A percentile compares a stretch with the other conserved stretches of the same genome.
These are phyloP conservation scores for Oryzias sinensis DNA, from an alignment of 2,797 vertebrate genomes.

Conservation along the genomic window DNA sequence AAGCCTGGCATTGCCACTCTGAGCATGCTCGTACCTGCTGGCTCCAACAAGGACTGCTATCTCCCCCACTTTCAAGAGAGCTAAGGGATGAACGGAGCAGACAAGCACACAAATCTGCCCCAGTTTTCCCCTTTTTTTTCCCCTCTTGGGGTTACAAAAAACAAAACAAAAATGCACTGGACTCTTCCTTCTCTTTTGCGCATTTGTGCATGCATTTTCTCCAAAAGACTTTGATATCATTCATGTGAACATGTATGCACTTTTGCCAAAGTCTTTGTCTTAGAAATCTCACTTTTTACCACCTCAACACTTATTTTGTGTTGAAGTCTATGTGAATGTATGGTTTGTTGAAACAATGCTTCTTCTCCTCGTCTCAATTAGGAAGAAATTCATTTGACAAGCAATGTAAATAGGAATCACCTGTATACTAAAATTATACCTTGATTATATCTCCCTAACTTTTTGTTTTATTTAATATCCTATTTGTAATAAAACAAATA, in stretches of 20 bases:
- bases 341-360: slow-evolving; percentile 43
- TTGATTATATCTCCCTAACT: slow-evolving; percentile 66
- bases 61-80: slow-evolving; percentile 50
- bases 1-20: slow-evolving; percentile 71
- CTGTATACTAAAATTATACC: slow-evolving; percentile 71
- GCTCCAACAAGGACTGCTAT: slow-evolving; percentile 68
- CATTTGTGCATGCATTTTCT: slow-evolving; percentile 69
- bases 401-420: slow-evolving; percentile 70
- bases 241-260: slow-evolving; percentile 69
- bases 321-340: slow-evolving; percentile 70
- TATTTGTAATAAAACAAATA: slow-evolving; percentile 73
- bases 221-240: slow-evolving; percentile 58
- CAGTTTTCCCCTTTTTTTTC: slow-evolving; percentile 61
- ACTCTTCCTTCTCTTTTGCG: slow-evolving; percentile 67
- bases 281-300: slow-evolving; percentile 58
- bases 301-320: slow-evolving; percentile 53
- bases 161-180: slow-evolving; percentile 79
- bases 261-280: slow-evolving; percentile 82
- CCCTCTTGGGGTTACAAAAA: slow-evolving; percentile 61
- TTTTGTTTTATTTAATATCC: slow-evolving; percentile 84
- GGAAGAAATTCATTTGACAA: slow-evolving; percentile 72
- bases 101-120: slow-evolving; percentile 64
- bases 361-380: slow-evolving; percentile 9
- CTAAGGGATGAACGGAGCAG: slow-evolving; percentile 63
- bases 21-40: slow-evolving; percentile 77